phyloP scores from a whole-genome alignment of 2,888 invertebrate species.

The Tiliacea citrago region DNA sequence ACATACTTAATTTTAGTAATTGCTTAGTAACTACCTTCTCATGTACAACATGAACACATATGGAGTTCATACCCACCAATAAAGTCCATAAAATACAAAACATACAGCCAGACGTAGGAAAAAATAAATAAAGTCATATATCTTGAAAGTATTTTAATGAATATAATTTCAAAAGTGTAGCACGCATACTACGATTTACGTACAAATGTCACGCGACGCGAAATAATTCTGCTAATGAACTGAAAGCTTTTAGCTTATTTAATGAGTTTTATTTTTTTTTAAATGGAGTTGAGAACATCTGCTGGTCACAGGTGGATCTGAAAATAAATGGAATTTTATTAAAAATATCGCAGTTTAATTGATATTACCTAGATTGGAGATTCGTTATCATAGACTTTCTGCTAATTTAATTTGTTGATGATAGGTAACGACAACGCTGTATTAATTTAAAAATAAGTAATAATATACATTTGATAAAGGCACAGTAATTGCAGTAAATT shows the following conservation, averaged over 20 bases:
- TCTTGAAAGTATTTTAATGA: slow-evolving; percentile 75
- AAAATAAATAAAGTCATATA: slow-evolving; percentile 74
- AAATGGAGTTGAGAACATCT: slow-evolving; percentile 31
- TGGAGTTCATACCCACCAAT: slow-evolving; percentile 6
- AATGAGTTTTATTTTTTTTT: slow-evolving; percentile 68
- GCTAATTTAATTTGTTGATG: too few relatives aligned
- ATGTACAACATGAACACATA: not conserved
- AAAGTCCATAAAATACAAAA: slow-evolving; percentile 31
- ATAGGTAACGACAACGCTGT: too few relatives aligned
- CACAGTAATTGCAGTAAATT: too few relatives aligned
- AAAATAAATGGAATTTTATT: slow-evolving; percentile 7
- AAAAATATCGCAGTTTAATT: not conserved
- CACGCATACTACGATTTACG: slow-evolving; percentile 79
- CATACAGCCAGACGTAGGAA: slow-evolving; percentile 32
- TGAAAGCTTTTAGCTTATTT: slow-evolving; percentile 75
- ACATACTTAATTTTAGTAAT: not conserved
- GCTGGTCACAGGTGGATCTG: slow-evolving; percentile 37
- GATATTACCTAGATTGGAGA: not conserved
- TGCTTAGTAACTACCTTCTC: not conserved
- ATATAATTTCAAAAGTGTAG: slow-evolving; percentile 74
- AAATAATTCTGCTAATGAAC: slow-evolving; percentile 81
- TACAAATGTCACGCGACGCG: slow-evolving; percentile 74
- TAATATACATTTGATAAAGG: too few relatives aligned
- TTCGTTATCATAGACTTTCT: not conserved
- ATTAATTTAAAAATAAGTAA: too few relatives aligned